Percentiles rank a stretch among this genome's conserved stretches.
Conservation (phyloP, 2,888 invertebrate genomes). For the Nephrotoma guestfalica region DNA sequence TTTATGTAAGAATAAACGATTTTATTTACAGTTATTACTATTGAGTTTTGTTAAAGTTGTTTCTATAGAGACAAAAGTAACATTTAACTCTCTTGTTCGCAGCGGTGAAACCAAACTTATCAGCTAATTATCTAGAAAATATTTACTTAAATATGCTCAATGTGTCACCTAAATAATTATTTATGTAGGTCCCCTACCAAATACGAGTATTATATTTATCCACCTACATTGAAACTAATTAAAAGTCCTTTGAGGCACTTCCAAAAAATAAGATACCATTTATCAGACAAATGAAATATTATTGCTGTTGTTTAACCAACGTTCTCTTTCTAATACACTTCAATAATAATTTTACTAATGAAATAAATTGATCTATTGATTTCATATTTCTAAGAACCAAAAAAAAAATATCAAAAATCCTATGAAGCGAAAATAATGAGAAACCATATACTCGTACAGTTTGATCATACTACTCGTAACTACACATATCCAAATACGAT, state of each 20-base stretch:
- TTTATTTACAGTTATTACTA: too few relatives aligned
- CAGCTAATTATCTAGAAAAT: too few relatives aligned
- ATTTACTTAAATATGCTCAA: too few relatives aligned
- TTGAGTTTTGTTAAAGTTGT: too few relatives aligned
- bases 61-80: too few relatives aligned
- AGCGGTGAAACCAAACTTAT: too few relatives aligned
- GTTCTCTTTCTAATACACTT: neutral
- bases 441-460: neutral
- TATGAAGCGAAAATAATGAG: neutral
- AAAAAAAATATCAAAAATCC: neutral
- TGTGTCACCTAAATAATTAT: too few relatives aligned
- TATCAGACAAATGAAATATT: neutral
- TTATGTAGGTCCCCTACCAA: too few relatives aligned
- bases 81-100: too few relatives aligned
- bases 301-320: neutral
- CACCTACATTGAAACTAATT: neutral
- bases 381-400: neutral
- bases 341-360: neutral
- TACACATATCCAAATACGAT: neutral
- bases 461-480: neutral
- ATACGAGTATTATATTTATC: too few relatives aligned
- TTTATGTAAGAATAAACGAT: too few relatives aligned
- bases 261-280: neutral
- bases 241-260: neutral
- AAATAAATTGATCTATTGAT: neutral